A percentile compares a stretch with the other conserved stretches of the same genome.
Conservation (phyloP, 2,113 vertebrate genomes). For the Genyomyrus donnyi region DNA sequence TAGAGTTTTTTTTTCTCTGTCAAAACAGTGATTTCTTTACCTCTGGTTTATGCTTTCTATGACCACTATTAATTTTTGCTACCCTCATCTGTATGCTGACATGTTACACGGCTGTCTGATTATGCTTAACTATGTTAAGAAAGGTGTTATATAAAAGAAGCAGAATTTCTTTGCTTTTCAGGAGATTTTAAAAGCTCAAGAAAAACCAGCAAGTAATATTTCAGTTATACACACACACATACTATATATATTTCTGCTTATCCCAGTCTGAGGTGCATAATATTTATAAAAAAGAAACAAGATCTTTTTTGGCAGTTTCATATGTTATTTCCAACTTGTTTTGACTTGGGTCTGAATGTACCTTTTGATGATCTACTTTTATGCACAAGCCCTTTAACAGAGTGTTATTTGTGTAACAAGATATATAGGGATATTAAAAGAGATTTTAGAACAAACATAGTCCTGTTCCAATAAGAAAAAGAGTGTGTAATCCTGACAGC, state of each 20-base stretch:
- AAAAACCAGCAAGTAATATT: not conserved
- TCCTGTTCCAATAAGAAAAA: not conserved
- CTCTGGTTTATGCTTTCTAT: not conserved
- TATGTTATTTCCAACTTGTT: not conserved
- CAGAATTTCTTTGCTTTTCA: not conserved
- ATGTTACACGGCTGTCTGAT: not conserved
- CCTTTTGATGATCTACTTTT: not conserved
- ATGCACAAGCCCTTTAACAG: not conserved
- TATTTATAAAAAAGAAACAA: not conserved
- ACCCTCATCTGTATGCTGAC: not conserved
- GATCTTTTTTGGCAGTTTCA: not conserved
- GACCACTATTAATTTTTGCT: not conserved
- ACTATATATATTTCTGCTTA: not conserved
- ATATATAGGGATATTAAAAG: not conserved
- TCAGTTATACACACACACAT: not conserved
- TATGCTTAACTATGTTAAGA: not conserved
- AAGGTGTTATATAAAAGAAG: not conserved
- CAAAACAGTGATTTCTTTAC: not conserved
- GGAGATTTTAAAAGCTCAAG: not conserved
- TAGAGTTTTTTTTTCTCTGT: not conserved
- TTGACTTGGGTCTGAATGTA: not conserved
- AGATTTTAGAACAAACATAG: not conserved
- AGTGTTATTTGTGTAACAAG: not conserved
- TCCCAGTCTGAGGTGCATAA: not conserved
- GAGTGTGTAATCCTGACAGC: not conserved